Evolutionary conservation across 2,888 invertebrate genomes (phyloP).

Genomic region (Cataglyphis rosenhaueri): DNA sequence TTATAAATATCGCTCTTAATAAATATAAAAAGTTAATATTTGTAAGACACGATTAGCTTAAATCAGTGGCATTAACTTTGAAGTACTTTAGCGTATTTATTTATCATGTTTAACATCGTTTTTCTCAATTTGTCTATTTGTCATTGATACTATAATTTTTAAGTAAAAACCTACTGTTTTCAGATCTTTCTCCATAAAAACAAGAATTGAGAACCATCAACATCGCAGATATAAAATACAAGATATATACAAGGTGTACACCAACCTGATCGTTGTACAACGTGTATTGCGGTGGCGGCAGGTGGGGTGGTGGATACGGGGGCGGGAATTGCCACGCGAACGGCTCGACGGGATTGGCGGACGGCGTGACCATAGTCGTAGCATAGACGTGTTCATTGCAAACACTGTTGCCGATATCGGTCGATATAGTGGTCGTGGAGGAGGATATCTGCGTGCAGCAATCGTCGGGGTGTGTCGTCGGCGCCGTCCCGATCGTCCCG

Average conservation of each 20-base stretch:
- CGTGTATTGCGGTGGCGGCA: constrained; percentile 90
- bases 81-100: background rate
- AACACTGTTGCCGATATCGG: constrained; percentile 81
- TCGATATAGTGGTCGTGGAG: constrained; percentile 69
- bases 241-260: constrained; percentile 68
- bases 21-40: background rate
- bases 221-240: background rate
- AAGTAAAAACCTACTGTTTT: no score
- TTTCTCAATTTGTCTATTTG: background rate
- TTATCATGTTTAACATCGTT: background rate
- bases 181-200: no score
- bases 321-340: constrained; percentile 95
- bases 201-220: background rate
- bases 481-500: constrained; percentile 67
- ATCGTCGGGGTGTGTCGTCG: constrained; percentile 62
- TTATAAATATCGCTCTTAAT: background rate
- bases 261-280: constrained; percentile 94
- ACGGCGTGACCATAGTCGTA: constrained; percentile 59
- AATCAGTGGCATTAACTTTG: constrained; percentile 15
- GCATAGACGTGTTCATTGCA: constrained; percentile 76
- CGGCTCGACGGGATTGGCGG: constrained; percentile 86
- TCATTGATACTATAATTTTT: background rate
- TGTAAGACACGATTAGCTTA: background rate
- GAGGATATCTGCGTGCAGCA: constrained; percentile 72
- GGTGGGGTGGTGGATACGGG: constrained; percentile 86